phyloP scores from a whole-genome alignment of 2,797 vertebrate genomes.

The Sylvia borin region DNA sequence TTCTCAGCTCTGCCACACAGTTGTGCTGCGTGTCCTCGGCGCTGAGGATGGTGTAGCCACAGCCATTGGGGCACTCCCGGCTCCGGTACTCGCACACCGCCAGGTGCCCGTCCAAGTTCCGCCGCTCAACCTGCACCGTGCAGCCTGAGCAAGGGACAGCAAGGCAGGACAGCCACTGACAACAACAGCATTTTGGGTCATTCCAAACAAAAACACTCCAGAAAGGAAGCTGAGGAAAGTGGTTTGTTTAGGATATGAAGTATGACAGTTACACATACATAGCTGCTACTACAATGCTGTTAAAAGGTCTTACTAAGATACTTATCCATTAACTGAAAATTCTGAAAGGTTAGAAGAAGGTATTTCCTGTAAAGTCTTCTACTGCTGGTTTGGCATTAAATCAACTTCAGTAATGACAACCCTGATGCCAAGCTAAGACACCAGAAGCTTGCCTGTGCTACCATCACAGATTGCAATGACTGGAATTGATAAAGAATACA shows the following conservation, averaged over 20 bases:
- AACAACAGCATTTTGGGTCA: not conserved
- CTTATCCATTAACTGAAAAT: not conserved
- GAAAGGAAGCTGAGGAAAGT: not conserved
- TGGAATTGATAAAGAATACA: not conserved
- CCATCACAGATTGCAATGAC: not conserved
- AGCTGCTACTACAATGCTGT: not conserved
- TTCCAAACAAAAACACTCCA: not conserved
- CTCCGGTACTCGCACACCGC: constrained; percentile 84
- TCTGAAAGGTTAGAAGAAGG: not conserved
- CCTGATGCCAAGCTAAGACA: not conserved
- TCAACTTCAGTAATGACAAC: not conserved
- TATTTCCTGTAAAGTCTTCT: not conserved
- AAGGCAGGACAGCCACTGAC: not conserved
- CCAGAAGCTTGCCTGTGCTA: not conserved
- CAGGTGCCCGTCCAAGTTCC: constrained; percentile 83
- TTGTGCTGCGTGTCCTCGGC: constrained; percentile 83
- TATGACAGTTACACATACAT: fast-evolving
- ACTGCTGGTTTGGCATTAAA: not conserved
- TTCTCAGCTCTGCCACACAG: constrained; percentile 87
- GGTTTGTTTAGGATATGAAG: not conserved
- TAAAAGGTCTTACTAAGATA: not conserved
- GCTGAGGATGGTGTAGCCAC: constrained; percentile 82
- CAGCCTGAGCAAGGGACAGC: constrained; percentile 75
- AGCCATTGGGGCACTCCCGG: constrained; percentile 85
- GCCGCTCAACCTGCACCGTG: constrained; percentile 81